Conservation (phyloP, 1,140 invertebrate species). For the Bradysia coprophila region DNA sequence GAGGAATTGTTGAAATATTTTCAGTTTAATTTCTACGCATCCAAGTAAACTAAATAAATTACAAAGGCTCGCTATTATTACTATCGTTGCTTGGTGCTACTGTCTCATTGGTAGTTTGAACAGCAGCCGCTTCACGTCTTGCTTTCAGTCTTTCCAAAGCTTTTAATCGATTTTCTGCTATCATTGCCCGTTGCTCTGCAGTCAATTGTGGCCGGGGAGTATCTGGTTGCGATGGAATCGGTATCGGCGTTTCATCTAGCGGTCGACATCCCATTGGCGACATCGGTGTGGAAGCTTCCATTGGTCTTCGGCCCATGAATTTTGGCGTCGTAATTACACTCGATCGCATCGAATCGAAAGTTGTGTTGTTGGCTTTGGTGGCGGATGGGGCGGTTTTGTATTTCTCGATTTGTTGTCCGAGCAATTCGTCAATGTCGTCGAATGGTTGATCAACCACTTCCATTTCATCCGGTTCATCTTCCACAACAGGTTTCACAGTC, state of each 20-base stretch:
- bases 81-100: too few species aligned
- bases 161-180: constrained; percentile 18
- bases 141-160: constrained; percentile 13
- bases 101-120: too few species aligned
- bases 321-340: constrained; percentile 12
- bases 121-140: not conserved
- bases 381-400: constrained; percentile 12
- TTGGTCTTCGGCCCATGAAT: constrained; percentile 11
- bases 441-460: constrained; percentile 10
- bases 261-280: not conserved
- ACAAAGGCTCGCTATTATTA: too few species aligned
- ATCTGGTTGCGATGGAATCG: not conserved
- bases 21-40: too few species aligned
- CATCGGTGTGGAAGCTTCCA: constrained; percentile 1
- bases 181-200: constrained; percentile 17
- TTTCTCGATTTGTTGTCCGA: constrained; percentile 27
- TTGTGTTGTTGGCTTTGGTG: constrained; percentile 3
- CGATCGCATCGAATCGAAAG: constrained; percentile 1
- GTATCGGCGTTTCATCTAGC: not conserved
- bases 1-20: too few species aligned
- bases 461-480: constrained; percentile 12
- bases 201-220: not conserved
- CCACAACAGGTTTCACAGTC: constrained; percentile 9
- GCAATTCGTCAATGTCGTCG: constrained; percentile 30
- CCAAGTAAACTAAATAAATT: too few species aligned